phyloP scores from a whole-genome alignment of 1,140 invertebrate genomes.

The Steinernema khuongi region DNA sequence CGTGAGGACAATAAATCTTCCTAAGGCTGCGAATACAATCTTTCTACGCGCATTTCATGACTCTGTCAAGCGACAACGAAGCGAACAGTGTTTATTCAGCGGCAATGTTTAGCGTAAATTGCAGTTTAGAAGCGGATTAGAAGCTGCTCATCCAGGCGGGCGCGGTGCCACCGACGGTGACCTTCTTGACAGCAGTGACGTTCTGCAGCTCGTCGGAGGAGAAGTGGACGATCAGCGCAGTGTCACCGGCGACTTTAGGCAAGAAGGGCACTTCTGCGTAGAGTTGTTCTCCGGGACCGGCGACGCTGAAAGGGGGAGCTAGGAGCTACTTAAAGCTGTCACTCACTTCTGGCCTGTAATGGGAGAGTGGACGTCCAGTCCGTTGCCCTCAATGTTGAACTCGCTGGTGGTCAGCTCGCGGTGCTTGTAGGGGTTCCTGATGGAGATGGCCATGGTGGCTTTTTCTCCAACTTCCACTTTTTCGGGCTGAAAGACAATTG shows the following conservation, averaged over 20 bases:
- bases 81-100: too few species aligned
- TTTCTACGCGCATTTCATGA: too few species aligned
- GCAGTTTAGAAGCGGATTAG: too few species aligned
- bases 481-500: not conserved
- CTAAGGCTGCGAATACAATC: too few species aligned
- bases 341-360: not conserved
- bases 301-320: not conserved
- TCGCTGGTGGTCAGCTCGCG: not conserved
- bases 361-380: not conserved
- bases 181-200: too few species aligned
- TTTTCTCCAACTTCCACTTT: not conserved
- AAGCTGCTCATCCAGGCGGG: too few species aligned
- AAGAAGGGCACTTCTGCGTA: not conserved
- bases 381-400: not conserved
- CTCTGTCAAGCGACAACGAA: too few species aligned
- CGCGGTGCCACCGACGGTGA: too few species aligned
- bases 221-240: not conserved
- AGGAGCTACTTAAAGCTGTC: not conserved
- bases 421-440: not conserved
- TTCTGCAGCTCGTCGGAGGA: too few species aligned
- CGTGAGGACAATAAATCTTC: too few species aligned
- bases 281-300: not conserved
- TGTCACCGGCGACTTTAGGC: not conserved
- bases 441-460: not conserved
- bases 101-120: too few species aligned